A percentile compares a stretch with the other conserved stretches of the same genome.
These are phyloP conservation scores for Chelmon rostratus DNA, from an alignment of 2,797 vertebrate species.

Conservation along the genomic window DNA sequence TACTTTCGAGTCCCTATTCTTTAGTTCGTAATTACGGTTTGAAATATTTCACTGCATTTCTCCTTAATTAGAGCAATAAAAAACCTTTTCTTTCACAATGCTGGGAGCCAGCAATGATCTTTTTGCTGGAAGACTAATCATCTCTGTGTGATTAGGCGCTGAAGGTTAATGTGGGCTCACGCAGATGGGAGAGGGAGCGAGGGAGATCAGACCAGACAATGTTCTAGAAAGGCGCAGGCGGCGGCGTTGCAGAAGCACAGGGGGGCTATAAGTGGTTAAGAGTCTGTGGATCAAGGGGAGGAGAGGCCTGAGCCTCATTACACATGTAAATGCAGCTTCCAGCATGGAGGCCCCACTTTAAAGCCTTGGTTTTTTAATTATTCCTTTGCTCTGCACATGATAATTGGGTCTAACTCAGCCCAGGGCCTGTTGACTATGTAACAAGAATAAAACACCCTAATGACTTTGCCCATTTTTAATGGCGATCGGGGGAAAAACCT, in stretches of 20 bases:
- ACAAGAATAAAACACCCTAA: slow-evolving; percentile 74
- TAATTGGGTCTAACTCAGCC: slow-evolving; percentile 79
- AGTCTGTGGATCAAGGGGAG: slow-evolving; percentile 72
- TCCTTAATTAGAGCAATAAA: slow-evolving; percentile 55
- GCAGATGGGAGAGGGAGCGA: slow-evolving; percentile 64
- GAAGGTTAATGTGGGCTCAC: slow-evolving; percentile 83
- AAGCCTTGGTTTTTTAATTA: slow-evolving; percentile 81
- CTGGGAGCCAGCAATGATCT: slow-evolving; percentile 64
- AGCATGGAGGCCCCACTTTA: slow-evolving; percentile 75
- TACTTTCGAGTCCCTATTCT: neutral
- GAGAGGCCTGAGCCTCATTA: slow-evolving; percentile 81
- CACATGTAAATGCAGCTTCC: slow-evolving; percentile 82
- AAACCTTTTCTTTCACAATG: slow-evolving; percentile 55
- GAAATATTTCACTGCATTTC: slow-evolving; percentile 53
- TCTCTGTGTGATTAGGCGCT: slow-evolving; percentile 79
- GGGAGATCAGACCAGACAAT: slow-evolving; percentile 68
- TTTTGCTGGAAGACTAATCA: slow-evolving; percentile 75
- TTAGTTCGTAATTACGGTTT: slow-evolving; percentile 35
- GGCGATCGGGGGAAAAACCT: slow-evolving; percentile 47
- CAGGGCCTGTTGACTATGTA: slow-evolving; percentile 70
- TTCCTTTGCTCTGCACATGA: slow-evolving; percentile 74
- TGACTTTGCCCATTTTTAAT: slow-evolving; percentile 77
- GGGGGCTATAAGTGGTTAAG: slow-evolving; percentile 76
- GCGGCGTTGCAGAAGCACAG: slow-evolving; percentile 56
- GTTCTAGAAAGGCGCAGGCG: slow-evolving; percentile 58